phyloP scores from a whole-genome alignment of 2,113 vertebrate species.

The Aphelocoma coerulescens region DNA sequence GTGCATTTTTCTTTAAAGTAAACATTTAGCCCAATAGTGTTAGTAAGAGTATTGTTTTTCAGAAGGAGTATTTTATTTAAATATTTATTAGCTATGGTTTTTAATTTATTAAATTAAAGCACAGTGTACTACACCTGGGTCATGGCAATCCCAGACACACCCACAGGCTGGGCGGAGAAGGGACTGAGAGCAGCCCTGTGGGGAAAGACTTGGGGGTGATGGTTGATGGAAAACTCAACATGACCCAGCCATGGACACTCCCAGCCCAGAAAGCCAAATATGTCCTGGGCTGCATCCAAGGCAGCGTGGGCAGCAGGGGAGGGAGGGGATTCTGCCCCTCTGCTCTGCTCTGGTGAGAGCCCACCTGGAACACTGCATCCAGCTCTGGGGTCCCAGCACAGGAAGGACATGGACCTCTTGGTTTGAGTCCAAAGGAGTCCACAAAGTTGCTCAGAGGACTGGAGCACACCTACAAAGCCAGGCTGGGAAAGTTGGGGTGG shows the following conservation, averaged over 20 bases:
- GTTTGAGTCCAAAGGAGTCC: neutral
- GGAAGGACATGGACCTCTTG: neutral
- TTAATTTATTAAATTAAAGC: neutral
- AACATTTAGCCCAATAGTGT: neutral
- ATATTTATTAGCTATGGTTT: neutral
- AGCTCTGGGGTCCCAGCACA: neutral
- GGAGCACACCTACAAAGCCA: neutral
- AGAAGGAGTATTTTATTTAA: neutral
- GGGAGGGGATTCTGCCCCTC: neutral
- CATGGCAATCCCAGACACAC: neutral
- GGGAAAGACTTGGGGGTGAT: neutral
- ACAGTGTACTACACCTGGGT: neutral
- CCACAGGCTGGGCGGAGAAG: rapidly evolving
- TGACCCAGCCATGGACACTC: rapidly evolving
- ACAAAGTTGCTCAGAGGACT: neutral
- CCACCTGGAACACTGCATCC: neutral
- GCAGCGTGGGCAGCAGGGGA: rapidly evolving
- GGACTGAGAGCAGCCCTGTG: neutral
- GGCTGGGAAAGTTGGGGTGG: too few species aligned
- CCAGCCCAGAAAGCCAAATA: rapidly evolving
- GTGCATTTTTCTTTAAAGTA: neutral
- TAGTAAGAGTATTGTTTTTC: neutral
- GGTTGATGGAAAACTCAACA: neutral
- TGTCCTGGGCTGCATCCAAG: neutral
- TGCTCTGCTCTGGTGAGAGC: neutral